Percentiles rank a stretch among this genome's conserved stretches.
Evolutionary conservation across 1,140 invertebrate genomes (phyloP).

Genomic region (Drosophila parvula): DNA sequence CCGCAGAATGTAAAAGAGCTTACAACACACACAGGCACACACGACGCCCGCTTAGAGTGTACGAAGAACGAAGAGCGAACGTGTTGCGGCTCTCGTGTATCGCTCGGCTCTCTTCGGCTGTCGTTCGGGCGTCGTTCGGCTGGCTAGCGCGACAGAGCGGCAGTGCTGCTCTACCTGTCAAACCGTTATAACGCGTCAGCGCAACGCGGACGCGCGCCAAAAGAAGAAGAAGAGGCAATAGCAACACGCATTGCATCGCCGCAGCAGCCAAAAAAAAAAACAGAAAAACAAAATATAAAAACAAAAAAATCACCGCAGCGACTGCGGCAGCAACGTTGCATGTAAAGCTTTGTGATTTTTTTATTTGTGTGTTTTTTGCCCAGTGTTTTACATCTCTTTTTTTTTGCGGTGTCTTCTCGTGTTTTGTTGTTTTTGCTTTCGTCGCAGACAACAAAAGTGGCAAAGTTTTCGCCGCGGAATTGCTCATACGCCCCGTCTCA

Average conservation of each 20-base stretch:
- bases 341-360: constrained; percentile 65
- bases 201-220: constrained; percentile 51
- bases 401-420: constrained; percentile 34
- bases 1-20: constrained; percentile 62
- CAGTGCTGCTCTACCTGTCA: constrained; percentile 68
- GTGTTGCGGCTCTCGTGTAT: constrained; percentile 5
- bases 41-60: constrained; percentile 6
- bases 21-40: constrained; percentile 11
- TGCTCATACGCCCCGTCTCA: constrained; percentile 77
- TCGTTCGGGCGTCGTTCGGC: not conserved
- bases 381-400: constrained; percentile 25
- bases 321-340: constrained; percentile 28
- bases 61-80: not conserved
- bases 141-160: constrained; percentile 9
- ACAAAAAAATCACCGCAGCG: constrained; percentile 13
- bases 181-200: constrained; percentile 65
- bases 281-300: constrained; percentile 10
- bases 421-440: constrained; percentile 54
- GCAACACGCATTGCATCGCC: constrained; percentile 36
- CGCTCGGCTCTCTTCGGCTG: constrained; percentile 15
- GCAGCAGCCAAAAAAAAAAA: constrained; percentile 21
- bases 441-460: constrained; percentile 67
- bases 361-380: constrained; percentile 5
- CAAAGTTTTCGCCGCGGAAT: constrained; percentile 75
- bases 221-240: constrained; percentile 19